Percentiles rank a stretch among this genome's conserved stretches.
These are phyloP conservation scores for Donacobius atricapilla DNA, from an alignment of 2,113 vertebrate genomes.

Conservation along the genomic window DNA sequence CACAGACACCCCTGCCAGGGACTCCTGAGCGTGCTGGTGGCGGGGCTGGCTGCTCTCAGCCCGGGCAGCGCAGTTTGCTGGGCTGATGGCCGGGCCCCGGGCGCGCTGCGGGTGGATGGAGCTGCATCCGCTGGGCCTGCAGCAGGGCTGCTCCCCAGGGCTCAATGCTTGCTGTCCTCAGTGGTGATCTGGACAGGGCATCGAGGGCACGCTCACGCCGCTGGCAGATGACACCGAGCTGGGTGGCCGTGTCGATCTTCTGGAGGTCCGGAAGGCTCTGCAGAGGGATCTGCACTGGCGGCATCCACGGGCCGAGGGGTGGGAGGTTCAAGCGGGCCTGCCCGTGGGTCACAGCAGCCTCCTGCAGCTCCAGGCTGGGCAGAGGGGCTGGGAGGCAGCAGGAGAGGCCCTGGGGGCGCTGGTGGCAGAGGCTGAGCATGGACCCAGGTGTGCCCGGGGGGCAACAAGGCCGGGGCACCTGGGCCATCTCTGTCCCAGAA, in stretches of 20 bases:
- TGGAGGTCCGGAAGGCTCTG: not conserved
- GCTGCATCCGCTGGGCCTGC: not conserved
- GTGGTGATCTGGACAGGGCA: not conserved
- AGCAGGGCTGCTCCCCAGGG: not conserved
- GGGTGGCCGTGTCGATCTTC: no score
- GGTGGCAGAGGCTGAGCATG: not conserved
- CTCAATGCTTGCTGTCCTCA: fast-evolving
- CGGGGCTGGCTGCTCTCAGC: not conserved
- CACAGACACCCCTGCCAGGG: no score
- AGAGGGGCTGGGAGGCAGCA: not conserved
- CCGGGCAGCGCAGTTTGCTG: fast-evolving
- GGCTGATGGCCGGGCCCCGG: not conserved
- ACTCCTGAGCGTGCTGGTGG: fast-evolving
- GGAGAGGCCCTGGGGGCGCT: not conserved
- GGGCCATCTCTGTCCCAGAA: not conserved
- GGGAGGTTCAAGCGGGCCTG: not conserved
- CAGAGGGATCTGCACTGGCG: not conserved
- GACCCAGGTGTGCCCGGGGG: not conserved
- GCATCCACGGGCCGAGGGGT: fast-evolving
- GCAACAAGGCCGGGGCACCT: not conserved
- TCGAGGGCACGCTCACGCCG: fast-evolving
- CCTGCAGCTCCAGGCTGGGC: not conserved
- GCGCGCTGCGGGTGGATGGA: fast-evolving
- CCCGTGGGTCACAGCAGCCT: not conserved
- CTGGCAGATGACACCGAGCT: not conserved